Base-by-base conservation (phyloP, 2,888 invertebrate species). In the Chymomyza fuscimana region DNA sequence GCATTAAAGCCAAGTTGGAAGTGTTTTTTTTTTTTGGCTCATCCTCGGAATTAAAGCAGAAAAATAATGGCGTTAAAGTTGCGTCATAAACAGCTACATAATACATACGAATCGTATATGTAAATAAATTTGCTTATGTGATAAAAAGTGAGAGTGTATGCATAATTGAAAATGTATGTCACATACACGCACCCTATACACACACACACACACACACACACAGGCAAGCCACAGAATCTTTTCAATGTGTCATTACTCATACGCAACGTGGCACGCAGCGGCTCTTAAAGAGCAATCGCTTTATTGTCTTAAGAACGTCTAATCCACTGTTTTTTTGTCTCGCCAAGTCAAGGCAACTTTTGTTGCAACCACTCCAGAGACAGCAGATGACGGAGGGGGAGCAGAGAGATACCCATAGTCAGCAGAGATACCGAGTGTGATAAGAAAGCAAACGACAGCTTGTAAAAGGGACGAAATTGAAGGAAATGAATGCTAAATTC, bases 391-490 rank as follows among this genome's bases (percentile, higher is more conserved):
- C 19, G 7, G 7, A 54, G 22, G 12, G 10, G 15, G 19, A 54
- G 15, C 3, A 51, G 51, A n/a, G 16, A 5, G 9, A n/a, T 51
- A n/a, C 15, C 10, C 25, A 25, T 25, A 51, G 51, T n/a, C n/a
- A 51, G 51, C 15, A 9, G n/a, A 51, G 16, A n/a, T 15, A 51
- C 15, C 15, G 5, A 15, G 40, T 12, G 12, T 12, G 40, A 22
- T 54, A 54, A 54, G 54, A n/a, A 51, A 16, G 51, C 19, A 54
- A 54, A 54, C 15, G 54, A 54, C 10, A 54, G 67, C 74, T 72
- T 69, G 72, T 82, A 75, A 73, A 72, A 69, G 67, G 65, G 73
- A 71, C 67, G 25, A 72, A 82, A 75, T 75, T 72, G 68, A 73
- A 76, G 69, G 80, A 79, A 80, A 79, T 72, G 54, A 54, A 54